A percentile compares a stretch with the other conserved stretches of the same genome.
phyloP scores from a whole-genome alignment of 2,888 invertebrate genomes.

The Tryphoninae sp. region DNA sequence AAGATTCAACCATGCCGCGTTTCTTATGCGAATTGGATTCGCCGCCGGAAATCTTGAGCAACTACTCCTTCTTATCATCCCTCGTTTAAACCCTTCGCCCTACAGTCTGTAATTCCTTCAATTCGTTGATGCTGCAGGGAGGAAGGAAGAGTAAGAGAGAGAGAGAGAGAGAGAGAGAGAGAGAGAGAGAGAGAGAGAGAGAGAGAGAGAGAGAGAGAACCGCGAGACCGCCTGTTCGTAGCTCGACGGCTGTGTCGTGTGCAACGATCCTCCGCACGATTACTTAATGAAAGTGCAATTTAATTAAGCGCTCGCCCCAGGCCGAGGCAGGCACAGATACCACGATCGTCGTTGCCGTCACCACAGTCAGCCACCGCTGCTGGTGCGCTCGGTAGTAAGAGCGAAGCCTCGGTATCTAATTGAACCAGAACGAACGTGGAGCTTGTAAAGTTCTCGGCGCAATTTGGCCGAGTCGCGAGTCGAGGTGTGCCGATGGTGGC shows the following conservation, averaged over 20 bases:
- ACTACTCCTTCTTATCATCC: neutral
- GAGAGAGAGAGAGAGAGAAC: neutral
- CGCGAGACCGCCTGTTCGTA: neutral
- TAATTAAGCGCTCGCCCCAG: conserved; percentile 55
- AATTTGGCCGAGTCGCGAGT: conserved; percentile 51
- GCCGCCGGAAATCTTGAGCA: neutral
- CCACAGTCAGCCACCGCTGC: conserved; percentile 14
- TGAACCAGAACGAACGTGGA: conserved; percentile 60
- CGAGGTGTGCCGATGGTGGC: neutral
- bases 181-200: neutral
- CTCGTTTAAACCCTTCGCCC: neutral
- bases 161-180: neutral
- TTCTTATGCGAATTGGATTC: conserved; percentile 30
- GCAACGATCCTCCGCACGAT: conserved; percentile 54
- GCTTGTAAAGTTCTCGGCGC: conserved; percentile 59
- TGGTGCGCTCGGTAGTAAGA: conserved; percentile 2
- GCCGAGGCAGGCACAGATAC: conserved; percentile 9
- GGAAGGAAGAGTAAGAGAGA: neutral
- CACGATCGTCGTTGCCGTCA: neutral
- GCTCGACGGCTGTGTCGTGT: conserved; percentile 34
- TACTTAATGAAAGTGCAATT: conserved; percentile 63
- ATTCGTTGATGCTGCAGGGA: neutral
- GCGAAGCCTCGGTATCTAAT: conserved; percentile 58
- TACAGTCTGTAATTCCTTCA: conserved; percentile 3
- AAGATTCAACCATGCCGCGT: conserved; percentile 20